Conservation (phyloP, 2,113 vertebrate genomes). For the Myiozetetes cayanensis region DNA sequence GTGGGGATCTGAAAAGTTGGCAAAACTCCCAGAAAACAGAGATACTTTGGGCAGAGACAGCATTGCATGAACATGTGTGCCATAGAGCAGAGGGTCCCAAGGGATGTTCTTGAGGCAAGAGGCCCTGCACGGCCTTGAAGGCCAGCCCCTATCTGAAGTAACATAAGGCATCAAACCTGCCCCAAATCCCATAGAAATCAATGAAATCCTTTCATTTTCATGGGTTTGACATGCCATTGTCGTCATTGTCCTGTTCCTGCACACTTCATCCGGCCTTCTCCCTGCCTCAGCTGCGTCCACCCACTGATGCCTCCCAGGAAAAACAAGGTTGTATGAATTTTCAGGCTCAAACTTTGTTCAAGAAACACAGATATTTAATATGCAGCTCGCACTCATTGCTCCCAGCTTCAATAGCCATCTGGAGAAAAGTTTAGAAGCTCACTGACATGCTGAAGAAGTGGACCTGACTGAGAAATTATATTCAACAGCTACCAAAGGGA, state of each 20-base stretch:
- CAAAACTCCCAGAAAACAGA: neutral
- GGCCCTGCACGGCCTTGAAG: neutral
- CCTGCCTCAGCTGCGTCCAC: neutral
- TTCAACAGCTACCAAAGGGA: constrained; percentile 28
- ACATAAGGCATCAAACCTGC: neutral
- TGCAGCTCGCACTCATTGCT: neutral
- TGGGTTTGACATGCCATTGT: neutral
- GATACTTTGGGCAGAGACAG: neutral
- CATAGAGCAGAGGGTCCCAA: neutral
- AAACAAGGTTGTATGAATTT: neutral
- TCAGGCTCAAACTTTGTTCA: neutral
- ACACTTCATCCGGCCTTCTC: neutral
- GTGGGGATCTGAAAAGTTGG: neutral
- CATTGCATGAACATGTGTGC: neutral
- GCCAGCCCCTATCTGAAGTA: neutral
- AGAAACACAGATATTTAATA: neutral
- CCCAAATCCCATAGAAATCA: neutral
- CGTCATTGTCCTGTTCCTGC: neutral
- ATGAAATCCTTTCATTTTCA: neutral
- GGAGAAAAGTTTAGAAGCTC: constrained; percentile 30
- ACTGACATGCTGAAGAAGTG: constrained; percentile 10
- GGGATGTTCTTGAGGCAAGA: neutral
- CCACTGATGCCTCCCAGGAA: neutral
- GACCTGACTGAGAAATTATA: constrained; percentile 11
- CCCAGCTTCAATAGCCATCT: constrained; percentile 20